Base-by-base conservation (phyloP, 2,888 invertebrate species). In the Cosmia trapezina region DNA sequence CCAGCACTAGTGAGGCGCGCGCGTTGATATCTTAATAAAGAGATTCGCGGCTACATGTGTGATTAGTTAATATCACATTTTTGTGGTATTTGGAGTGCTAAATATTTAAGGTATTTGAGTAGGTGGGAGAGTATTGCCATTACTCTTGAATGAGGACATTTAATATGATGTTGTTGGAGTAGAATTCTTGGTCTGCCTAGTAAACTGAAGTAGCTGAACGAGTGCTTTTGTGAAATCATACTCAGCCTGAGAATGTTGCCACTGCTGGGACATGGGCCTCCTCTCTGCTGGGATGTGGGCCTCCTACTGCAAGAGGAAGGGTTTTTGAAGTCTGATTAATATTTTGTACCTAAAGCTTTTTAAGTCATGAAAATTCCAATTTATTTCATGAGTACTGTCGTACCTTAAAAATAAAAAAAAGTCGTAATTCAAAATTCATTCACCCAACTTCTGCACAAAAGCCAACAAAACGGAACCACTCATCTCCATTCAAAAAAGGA, bases 1-100 rank as follows among this genome's bases (percentile, higher is more conserved):
- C 12, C 47, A 12, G 43, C 47, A 79, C 69, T 63, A 22, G 19
- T 56, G 41, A 22, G 33, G 47, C 45, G 83, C 63, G 62, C 83
- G 83, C 83, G 83, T 83, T 85, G 79, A 83, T 70, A 64, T 85
- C 83, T 84, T 72, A 19, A 59, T 59, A 70, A 41, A 65, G 78
- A 59, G 41, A 41, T 11, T 37, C 59, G 45, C 47, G 22, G 12
- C 12, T 9, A 54, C 4, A 57, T 49, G 22, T 37, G 12, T 3
- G 70, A 22, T 19, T 5, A 37, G 37, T 37, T 37, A 17, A 12
- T 14, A 47, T 2, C 28, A 12, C 6, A 47, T 51, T 45, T 47
- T 19, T 33, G 22, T 49, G 14, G 19, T 43, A 49, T 54, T 33
- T 49, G 0, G 8, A 56, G 19, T 59, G 4, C 22, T 11, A 56